phyloP scores from a whole-genome alignment of 2,888 invertebrate genomes.

The Gerris lacustris region DNA sequence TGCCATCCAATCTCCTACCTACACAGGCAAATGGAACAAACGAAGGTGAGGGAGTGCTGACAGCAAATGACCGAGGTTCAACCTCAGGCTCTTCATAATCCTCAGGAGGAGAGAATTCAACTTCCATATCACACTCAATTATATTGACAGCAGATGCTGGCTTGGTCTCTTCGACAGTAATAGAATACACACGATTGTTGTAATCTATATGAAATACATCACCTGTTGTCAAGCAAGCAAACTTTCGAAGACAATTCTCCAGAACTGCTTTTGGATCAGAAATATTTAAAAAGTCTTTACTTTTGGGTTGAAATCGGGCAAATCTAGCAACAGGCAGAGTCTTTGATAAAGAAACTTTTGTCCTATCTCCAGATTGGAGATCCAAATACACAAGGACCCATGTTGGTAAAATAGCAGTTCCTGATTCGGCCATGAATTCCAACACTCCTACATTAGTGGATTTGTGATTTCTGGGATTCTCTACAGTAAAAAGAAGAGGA shows the following conservation, averaged over 20 bases:
- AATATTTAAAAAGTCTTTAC: slow-evolving; percentile 91
- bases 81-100: slow-evolving; percentile 69
- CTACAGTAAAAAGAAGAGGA: neutral
- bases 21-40: slow-evolving; percentile 19
- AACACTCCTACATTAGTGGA: slow-evolving; percentile 1
- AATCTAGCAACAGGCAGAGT: slow-evolving; percentile 89
- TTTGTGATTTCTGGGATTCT: neutral
- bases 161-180: slow-evolving; percentile 88
- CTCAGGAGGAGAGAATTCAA: slow-evolving; percentile 93
- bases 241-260: slow-evolving; percentile 84
- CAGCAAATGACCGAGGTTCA: neutral
- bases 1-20: slow-evolving; percentile 20
- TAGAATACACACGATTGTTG: slow-evolving; percentile 81
- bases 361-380: slow-evolving; percentile 72
- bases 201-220: slow-evolving; percentile 96
- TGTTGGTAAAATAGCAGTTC: slow-evolving; percentile 53
- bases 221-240: slow-evolving; percentile 89
- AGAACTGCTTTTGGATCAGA: slow-evolving; percentile 84
- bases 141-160: slow-evolving; percentile 93
- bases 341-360: slow-evolving; percentile 78
- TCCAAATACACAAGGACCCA: slow-evolving; percentile 98
- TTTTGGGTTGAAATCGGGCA: slow-evolving; percentile 75
- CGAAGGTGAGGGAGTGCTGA: neutral
- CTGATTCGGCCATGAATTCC: neutral
- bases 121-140: slow-evolving; percentile 99